Conservation (phyloP, 2,113 vertebrate genomes). For the Boleophthalmus pectinirostris region DNA sequence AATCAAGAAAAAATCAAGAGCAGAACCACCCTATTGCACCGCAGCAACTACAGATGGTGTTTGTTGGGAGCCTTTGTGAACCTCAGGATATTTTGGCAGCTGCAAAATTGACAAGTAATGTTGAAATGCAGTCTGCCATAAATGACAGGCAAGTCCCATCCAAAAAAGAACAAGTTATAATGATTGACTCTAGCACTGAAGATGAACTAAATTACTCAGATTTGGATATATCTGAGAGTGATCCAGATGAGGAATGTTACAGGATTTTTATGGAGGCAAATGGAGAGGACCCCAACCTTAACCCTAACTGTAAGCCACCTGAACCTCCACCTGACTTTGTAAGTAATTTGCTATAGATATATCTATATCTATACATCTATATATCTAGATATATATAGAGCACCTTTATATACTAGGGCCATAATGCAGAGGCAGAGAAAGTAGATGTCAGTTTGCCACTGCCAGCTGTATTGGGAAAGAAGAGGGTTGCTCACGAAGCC, state of each 20-base stretch:
- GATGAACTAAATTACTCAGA: slow-evolving; percentile 64
- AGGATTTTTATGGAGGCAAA: slow-evolving; percentile 80
- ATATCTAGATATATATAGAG: no score
- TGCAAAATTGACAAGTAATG: neutral
- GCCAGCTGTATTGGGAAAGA: slow-evolving; percentile 48
- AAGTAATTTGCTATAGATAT: no score
- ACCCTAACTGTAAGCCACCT: neutral
- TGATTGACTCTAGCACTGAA: slow-evolving; percentile 61
- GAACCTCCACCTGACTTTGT: slow-evolving; percentile 42
- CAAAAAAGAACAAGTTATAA: neutral
- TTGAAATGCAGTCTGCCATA: neutral
- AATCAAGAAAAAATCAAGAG: slow-evolving; percentile 5
- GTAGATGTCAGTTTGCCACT: slow-evolving; percentile 35
- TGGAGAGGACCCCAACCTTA: slow-evolving; percentile 1
- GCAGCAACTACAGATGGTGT: slow-evolving; percentile 2
- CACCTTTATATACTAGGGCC: slow-evolving; percentile 29
- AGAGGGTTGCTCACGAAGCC: slow-evolving; percentile 71
- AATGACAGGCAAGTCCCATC: neutral
- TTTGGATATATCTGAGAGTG: slow-evolving; percentile 74
- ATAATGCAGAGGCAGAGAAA: slow-evolving; percentile 15
- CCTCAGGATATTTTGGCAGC: neutral
- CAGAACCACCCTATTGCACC: neutral
- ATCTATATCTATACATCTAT: no score
- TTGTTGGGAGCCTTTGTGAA: neutral
- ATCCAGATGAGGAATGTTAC: slow-evolving; percentile 80